Evolutionary conservation across 1,140 invertebrate species (phyloP).

Genomic region (Physella acuta): DNA sequence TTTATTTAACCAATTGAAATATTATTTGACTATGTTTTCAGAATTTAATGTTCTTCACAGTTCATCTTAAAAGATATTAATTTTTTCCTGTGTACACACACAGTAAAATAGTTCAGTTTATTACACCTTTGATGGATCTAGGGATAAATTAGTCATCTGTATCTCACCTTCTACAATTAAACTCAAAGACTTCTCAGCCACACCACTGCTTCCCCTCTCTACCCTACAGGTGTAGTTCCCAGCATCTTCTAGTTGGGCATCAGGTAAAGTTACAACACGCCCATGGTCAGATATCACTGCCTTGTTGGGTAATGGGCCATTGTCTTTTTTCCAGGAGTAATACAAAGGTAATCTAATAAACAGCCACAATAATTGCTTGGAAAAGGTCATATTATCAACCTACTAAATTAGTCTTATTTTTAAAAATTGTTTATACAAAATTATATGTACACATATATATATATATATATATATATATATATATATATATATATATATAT

Average conservation of each 20-base stretch:
- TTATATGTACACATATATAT: background rate
- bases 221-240: slow-evolving; percentile 90
- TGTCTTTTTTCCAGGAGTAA: slow-evolving; percentile 53
- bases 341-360: slow-evolving; percentile 31
- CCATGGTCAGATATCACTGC: slow-evolving; percentile 75
- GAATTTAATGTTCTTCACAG: too few species aligned
- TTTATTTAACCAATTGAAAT: too few species aligned
- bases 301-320: slow-evolving; percentile 70
- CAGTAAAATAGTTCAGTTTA: too few species aligned
- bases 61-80: too few species aligned
- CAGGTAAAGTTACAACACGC: slow-evolving; percentile 83
- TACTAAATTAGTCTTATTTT: too few species aligned
- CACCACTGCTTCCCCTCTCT: slow-evolving; percentile 42
- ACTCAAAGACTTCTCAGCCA: slow-evolving; percentile 27
- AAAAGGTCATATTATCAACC: too few species aligned
- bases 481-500: background rate
- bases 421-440: background rate
- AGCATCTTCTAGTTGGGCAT: slow-evolving; percentile 87
- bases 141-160: too few species aligned
- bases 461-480: background rate
- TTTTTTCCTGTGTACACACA: too few species aligned
- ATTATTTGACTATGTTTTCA: too few species aligned
- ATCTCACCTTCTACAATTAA: slow-evolving; percentile 38
- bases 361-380: too few species aligned
- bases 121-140: too few species aligned